Evolutionary conservation across 2,797 vertebrate genomes (phyloP).

Genomic region (Melanotaenia parkinsoni): DNA sequence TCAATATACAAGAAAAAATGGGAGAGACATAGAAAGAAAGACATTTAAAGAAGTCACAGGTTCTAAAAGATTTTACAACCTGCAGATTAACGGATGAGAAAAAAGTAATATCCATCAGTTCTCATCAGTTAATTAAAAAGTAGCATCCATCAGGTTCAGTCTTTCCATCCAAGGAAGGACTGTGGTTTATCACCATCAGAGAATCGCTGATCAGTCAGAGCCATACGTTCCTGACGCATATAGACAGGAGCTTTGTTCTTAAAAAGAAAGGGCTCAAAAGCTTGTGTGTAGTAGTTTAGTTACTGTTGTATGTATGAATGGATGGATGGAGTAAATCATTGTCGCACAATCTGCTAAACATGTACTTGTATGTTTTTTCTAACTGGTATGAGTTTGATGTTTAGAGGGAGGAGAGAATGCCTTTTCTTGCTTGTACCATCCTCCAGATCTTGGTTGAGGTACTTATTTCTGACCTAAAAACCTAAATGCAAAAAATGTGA

Average conservation of each 20-base stretch:
- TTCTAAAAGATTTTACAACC: too few relatives aligned
- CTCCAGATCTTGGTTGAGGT: neutral
- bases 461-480: neutral
- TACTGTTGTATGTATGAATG: too few relatives aligned
- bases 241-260: neutral
- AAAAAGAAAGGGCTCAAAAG: too few relatives aligned
- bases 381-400: slow-evolving; percentile 39
- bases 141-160: too few relatives aligned
- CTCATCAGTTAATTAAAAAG: too few relatives aligned
- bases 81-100: too few relatives aligned
- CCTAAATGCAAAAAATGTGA: neutral
- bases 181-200: too few relatives aligned
- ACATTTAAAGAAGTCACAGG: too few relatives aligned
- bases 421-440: neutral
- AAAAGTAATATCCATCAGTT: too few relatives aligned
- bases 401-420: neutral
- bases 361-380: slow-evolving; percentile 9
- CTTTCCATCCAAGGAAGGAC: too few relatives aligned
- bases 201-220: neutral
- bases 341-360: slow-evolving; percentile 12
- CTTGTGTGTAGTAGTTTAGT: neutral
- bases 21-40: too few relatives aligned
- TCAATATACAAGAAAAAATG: neutral
- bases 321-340: too few relatives aligned
- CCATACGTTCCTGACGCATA: neutral